Percentiles rank a stretch among this genome's conserved stretches.
Evolutionary conservation across 1,140 invertebrate genomes (phyloP).

Genomic region (Mactra quadrangularis): DNA sequence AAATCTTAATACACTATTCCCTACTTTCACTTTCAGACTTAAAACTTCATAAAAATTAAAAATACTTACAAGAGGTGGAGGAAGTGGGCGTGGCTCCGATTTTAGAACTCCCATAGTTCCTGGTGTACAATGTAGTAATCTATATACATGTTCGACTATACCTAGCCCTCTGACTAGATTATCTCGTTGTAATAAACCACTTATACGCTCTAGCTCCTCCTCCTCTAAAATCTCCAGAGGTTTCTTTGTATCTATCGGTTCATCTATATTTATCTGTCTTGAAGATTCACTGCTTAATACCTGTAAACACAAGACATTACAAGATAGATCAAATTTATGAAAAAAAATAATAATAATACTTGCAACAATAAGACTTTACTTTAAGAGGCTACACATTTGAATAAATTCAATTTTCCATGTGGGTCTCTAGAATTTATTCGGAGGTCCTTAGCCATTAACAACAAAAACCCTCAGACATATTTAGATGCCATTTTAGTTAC

Average conservation of each 20-base stretch:
- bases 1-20: too few species aligned
- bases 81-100: constrained; percentile 70
- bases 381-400: too few species aligned
- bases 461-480: too few species aligned
- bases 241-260: constrained; percentile 77
- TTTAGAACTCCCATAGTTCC: constrained; percentile 78
- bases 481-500: too few species aligned
- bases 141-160: constrained; percentile 83
- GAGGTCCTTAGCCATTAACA: too few species aligned
- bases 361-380: too few species aligned
- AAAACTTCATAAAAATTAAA: too few species aligned
- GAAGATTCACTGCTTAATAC: constrained; percentile 49
- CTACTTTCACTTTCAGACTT: too few species aligned
- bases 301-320: background rate
- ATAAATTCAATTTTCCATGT: too few species aligned
- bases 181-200: constrained; percentile 82
- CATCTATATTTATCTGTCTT: constrained; percentile 62
- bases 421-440: too few species aligned
- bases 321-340: background rate
- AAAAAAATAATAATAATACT: too few species aligned
- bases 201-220: constrained; percentile 83
- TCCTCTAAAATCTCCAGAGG: constrained; percentile 83
- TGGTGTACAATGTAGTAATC: constrained; percentile 81
- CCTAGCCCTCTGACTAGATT: constrained; percentile 83
- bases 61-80: constrained; percentile 70